Base-by-base conservation (phyloP, 2,888 invertebrate genomes). In the Alloplasta piceator region DNA sequence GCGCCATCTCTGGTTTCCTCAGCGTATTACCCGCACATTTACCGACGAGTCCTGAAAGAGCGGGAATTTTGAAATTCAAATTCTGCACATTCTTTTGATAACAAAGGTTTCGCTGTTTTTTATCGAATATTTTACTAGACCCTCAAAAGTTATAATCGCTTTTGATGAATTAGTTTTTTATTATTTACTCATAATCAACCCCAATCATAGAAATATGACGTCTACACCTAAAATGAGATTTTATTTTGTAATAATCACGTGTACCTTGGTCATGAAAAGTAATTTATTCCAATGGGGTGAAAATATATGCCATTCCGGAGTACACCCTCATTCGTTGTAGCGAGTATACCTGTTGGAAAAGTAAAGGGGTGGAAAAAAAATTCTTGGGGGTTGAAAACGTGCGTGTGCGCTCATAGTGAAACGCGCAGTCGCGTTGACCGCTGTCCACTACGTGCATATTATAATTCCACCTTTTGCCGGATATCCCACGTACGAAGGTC, bases 371-470 rank as follows among this genome's bases (percentile, higher is more conserved):
- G 71, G 75, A 75, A 64, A 55, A 72, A 74, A 70, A 71, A 78
- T 14, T 26, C 55, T 75, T 68, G 74, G 77, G 78, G 16, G 16
- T 66, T 72, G 80, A 79, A 80, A 74, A 61, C 74, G 77, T 77
- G 79, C 73, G 68, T 61, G 82, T 71, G 36, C 63, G 39, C 36
- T 39, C 38, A 43, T 26, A 26, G 26, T 26, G 26, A 26, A 73
- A 16, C 60, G 85, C 87, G 87, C 87, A 87, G 80, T 14, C 87
- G 87, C 86, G 82, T 64, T 89, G 89, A 88, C 89, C 89, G 83
- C 72, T 89, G 89, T 87, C 89, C 90, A 87, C 85, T 85, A 26
- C 26, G 26, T 74, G 82, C 79, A 70, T 64, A 68, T 80, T 38
- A 74, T 43, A 60, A 52, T 46, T 60, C 16, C 60, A 60, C 52